Evolutionary conservation across 2,888 invertebrate genomes (phyloP).

Genomic region (Mesorhabditis sp.): DNA sequence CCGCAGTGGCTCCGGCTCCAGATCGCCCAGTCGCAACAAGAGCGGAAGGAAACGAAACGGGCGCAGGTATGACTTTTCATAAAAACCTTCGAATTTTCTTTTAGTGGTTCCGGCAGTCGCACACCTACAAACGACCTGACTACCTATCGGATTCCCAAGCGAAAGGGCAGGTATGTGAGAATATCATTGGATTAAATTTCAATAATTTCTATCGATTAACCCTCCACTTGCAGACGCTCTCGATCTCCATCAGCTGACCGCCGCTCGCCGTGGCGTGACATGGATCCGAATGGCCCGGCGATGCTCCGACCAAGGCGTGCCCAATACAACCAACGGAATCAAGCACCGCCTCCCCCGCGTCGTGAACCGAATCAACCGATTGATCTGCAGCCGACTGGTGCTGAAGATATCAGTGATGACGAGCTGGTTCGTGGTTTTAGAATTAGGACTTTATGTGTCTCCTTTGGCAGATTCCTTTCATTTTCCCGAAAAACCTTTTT

Average conservation of each 20-base stretch:
- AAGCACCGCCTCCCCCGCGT: neutral
- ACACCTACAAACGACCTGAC: neutral
- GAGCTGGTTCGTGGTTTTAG: neutral
- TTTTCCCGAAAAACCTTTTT: no score
- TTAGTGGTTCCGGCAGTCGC: neutral
- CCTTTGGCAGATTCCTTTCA: no score
- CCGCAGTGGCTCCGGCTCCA: no score
- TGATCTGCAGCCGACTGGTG: neutral
- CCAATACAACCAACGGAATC: neutral
- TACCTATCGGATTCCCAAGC: neutral
- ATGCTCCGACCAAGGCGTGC: neutral
- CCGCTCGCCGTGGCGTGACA: constrained; percentile 3
- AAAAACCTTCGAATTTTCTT: no score
- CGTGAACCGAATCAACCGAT: neutral
- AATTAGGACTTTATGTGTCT: no score
- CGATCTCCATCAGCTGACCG: neutral
- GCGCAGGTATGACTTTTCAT: no score
- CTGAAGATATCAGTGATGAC: constrained; percentile 2
- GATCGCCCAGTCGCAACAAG: no score
- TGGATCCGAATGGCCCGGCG: neutral
- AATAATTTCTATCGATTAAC: neutral
- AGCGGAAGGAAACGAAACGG: no score
- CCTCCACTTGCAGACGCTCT: neutral
- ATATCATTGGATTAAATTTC: no score
- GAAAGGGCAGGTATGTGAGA: neutral